These are phyloP conservation scores for Coenonympha arcania DNA, from an alignment of 2,888 invertebrate species.

Conservation along the genomic window DNA sequence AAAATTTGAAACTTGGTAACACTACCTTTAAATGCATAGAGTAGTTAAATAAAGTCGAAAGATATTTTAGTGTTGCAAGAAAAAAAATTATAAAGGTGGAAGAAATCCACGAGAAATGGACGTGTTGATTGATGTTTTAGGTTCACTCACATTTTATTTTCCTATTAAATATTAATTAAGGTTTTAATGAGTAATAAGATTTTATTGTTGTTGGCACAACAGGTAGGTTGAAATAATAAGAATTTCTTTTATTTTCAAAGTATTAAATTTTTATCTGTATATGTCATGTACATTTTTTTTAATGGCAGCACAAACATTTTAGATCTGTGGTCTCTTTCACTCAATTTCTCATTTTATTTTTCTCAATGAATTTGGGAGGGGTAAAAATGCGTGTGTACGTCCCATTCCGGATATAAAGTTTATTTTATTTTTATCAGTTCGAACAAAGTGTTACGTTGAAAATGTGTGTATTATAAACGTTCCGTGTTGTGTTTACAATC, in stretches of 20 bases:
- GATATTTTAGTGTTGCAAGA: no score
- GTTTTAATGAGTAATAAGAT: no score
- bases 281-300: not conserved
- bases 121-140: no score
- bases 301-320: constrained; percentile 20
- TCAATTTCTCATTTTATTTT: constrained; percentile 60
- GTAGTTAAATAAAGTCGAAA: no score
- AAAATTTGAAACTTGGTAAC: not conserved
- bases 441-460: constrained; percentile 49
- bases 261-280: not conserved
- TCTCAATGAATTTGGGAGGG: constrained; percentile 70
- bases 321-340: constrained; percentile 35
- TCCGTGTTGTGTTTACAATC: constrained; percentile 45
- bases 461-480: constrained; percentile 49
- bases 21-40: no score
- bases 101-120: no score
- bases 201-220: no score
- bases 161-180: no score
- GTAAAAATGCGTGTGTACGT: constrained; percentile 70
- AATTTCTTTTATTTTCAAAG: no score
- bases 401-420: constrained; percentile 56
- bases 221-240: no score
- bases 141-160: no score
- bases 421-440: constrained; percentile 53
- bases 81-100: no score